These are phyloP conservation scores for Alsophila aescularia DNA, from an alignment of 2,888 invertebrate genomes.

Conservation along the genomic window DNA sequence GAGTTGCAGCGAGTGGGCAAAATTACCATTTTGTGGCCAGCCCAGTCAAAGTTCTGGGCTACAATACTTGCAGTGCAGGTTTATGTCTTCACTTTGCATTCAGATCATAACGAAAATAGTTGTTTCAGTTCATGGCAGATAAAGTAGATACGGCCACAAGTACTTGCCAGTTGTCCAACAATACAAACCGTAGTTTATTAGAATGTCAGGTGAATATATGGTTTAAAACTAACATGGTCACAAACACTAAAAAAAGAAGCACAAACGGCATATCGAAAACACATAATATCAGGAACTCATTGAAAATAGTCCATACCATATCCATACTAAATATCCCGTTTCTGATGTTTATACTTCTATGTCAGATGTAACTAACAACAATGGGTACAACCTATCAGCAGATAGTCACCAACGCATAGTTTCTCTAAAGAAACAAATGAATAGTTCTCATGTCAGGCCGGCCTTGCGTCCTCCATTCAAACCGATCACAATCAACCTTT, in stretches of 20 bases:
- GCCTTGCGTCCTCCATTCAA: constrained; percentile 45
- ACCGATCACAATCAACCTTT: constrained; percentile 30
- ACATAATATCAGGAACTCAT: too few species aligned
- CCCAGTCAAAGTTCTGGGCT: constrained; percentile 51
- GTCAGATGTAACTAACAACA: constrained; percentile 60
- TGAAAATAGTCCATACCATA: too few species aligned
- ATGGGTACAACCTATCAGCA: constrained; percentile 63
- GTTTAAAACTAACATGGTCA: too few species aligned
- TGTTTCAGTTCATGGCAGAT: constrained; percentile 36
- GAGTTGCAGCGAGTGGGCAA: constrained; percentile 52
- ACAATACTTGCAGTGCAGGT: constrained; percentile 41
- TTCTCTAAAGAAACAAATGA: constrained; percentile 53
- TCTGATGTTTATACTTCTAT: too few species aligned
- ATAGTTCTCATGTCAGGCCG: constrained; percentile 65
- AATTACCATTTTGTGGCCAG: constrained; percentile 57
- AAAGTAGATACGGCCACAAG: constrained; percentile 25
- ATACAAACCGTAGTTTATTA: constrained; percentile 36
- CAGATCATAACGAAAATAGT: constrained; percentile 47
- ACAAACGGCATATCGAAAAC: too few species aligned
- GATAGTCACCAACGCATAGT: constrained; percentile 46
- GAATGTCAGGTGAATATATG: constrained; percentile 57
- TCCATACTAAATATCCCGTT: too few species aligned
- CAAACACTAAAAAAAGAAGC: too few species aligned
- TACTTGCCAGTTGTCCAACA: constrained; percentile 40
- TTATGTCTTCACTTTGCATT: constrained; percentile 56